Evolutionary conservation across 2,113 vertebrate species (phyloP).

Genomic region (Rutilus rutilus): DNA sequence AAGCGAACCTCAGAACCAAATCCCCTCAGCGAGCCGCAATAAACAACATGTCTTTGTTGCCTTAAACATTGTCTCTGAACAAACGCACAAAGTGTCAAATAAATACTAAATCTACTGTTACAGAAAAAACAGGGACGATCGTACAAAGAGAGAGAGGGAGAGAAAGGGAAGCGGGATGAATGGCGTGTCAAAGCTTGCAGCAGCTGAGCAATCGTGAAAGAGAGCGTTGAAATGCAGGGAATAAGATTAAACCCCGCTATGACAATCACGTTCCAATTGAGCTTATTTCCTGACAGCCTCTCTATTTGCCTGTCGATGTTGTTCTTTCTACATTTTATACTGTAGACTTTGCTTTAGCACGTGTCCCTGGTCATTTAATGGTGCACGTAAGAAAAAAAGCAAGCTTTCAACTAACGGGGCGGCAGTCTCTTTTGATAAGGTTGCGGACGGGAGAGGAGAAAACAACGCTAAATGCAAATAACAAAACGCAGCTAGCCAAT

Average conservation of each 20-base stretch:
- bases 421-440: not conserved
- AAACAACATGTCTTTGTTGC: constrained; percentile 42
- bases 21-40: constrained; percentile 27
- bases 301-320: constrained; percentile 33
- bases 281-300: constrained; percentile 50
- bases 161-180: constrained; percentile 27
- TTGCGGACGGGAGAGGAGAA: not conserved
- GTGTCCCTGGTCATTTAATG: constrained; percentile 4
- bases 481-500: not conserved
- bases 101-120: constrained; percentile 46
- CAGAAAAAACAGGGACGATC: constrained; percentile 23
- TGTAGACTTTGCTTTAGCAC: constrained; percentile 28
- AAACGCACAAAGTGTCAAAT: constrained; percentile 47
- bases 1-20: constrained; percentile 37
- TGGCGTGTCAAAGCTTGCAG: constrained; percentile 30
- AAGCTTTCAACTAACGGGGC: not conserved
- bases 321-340: constrained; percentile 32
- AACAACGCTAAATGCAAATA: not conserved
- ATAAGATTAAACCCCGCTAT: constrained; percentile 48
- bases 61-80: constrained; percentile 47
- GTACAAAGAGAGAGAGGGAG: constrained; percentile 22
- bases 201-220: constrained; percentile 33
- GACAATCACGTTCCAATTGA: constrained; percentile 46
- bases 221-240: constrained; percentile 44
- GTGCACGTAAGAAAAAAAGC: not conserved